Evolutionary conservation across 2,888 invertebrate species (phyloP), one percentile per base, ranked within the genome.

Genomic region (Camptogramma bilineatum): DNA sequence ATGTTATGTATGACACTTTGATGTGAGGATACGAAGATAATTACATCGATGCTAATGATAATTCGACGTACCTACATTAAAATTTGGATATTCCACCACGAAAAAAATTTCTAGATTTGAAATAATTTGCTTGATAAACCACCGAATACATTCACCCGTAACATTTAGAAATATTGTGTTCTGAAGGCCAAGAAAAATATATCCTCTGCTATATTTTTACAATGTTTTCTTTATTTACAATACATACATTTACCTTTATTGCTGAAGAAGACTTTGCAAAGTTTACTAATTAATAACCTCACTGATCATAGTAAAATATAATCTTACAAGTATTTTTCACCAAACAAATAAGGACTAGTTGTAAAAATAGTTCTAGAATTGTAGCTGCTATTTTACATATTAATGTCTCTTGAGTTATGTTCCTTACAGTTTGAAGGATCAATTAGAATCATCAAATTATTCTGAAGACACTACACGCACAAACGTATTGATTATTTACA

Each of bases 141-240:
- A 61, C 52, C 58, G 67, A 28, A 76, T 71, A 77, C 68, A 76
- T 76, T 66, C 77, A 78, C 77, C 73, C 82, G 79, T 85, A 80
- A 84, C 75, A 79, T 81, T 80, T 84, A 85, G 77, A 84, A 83
- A 82, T 84, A 84, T 79, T 71, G 24, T 65, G 42, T 64, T 82
- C 76, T 82, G 81, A 84, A 80, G 78, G 82, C 81, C 90, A 88
- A 90, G 90, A 92, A 93, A 92, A 93, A 91, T 90, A 91, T 91
- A 90, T 82, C 81, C 85, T 91, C 87, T 91, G 85, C 85, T 75
- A 68, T 73, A 74, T 78, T 78, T 86, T 83, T 90, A 91, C 88
- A 91, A 85, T 81, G 82, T 77, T 85, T 86, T 79, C 75, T 82
- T 82, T 92, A 92, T 92, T 88, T 93, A 92, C 91, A 92, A 84